Base-by-base conservation (phyloP, 2,888 invertebrate species). In the Hedychridium roseum region DNA sequence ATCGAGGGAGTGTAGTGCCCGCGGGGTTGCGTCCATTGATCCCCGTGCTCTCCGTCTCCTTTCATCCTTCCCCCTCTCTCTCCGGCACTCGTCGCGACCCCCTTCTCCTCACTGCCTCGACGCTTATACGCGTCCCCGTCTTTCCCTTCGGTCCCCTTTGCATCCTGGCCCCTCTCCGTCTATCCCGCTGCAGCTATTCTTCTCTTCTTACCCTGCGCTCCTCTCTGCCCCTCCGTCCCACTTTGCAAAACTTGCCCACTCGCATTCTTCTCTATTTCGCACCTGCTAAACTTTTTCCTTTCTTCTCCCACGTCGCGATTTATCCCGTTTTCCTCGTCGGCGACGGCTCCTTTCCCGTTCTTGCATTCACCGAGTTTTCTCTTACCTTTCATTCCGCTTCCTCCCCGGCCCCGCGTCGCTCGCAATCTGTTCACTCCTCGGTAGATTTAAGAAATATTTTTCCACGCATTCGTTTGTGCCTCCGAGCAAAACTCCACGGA, bases 1-100 rank as follows among this genome's bases (percentile, higher is more conserved):
- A 67, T 58, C 55, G 55, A 60, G 64, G 60, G 71, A 65, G 70
- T 62, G 63, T 68, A 70, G 67, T 66, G 66, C 71, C 67, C 65
- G 66, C 62, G 59, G 73, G 71, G 73, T 66, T 65, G 70, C 72
- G 73, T 73, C 71, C 73, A 73, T 73, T 73, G 73, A 73, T 73
- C 72, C 68, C 72, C 58, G 49, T 55, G 45, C 40, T 35, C 36
- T 30, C 47, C 38, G 21, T 34, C 35, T 14, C 34, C 14, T 31
- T 26, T 26, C 35, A n/a, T 18, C 35, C n/a, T 20, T 48, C 47
- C 48, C 34, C 30, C 42, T 21, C 21, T 44, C 43, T 39, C 38
- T 23, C 40, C 42, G 21, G 14, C 20, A 37, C 26, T 41, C 41
- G 3, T 18, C 16, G 11, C 36, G 41, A 16, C 43, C 26, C 36